These are phyloP conservation scores for Erythrocebus patas DNA, from an alignment of 2,113 vertebrate genomes.

Conservation along the genomic window DNA sequence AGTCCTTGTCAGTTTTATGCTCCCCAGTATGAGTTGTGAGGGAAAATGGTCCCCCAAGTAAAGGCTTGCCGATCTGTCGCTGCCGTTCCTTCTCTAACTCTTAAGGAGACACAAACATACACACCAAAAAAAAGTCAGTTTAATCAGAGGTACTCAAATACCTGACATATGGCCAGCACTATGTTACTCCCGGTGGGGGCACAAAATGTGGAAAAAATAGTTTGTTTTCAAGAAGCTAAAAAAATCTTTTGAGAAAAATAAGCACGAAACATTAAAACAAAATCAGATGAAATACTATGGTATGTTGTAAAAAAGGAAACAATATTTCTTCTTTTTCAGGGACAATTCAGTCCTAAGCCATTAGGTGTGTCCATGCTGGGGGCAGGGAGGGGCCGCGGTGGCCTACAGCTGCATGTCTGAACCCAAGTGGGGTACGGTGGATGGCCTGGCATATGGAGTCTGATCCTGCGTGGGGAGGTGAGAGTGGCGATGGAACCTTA, in stretches of 20 bases:
- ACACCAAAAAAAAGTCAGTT: neutral
- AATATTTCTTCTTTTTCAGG: neutral
- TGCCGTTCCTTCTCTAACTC: constrained; percentile 90
- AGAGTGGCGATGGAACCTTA: neutral
- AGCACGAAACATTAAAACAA: neutral
- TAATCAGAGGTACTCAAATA: neutral
- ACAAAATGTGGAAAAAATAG: neutral
- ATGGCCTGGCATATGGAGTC: neutral
- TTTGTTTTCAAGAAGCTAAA: constrained; percentile 6
- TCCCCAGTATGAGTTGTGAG: constrained; percentile 90
- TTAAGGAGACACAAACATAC: constrained; percentile 71
- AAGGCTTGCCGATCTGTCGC: constrained; percentile 89
- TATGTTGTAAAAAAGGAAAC: neutral
- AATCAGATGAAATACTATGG: neutral
- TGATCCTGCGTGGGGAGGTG: neutral
- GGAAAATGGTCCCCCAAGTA: constrained; percentile 94
- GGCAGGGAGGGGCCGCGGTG: too few species aligned
- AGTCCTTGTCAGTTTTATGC: constrained; percentile 88
- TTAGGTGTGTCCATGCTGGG: too few species aligned
- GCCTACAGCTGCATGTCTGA: neutral
- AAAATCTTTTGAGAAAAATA: constrained; percentile 23
- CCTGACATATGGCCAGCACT: neutral
- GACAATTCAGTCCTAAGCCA: neutral
- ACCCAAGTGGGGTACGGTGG: neutral
- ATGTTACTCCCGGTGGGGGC: too few species aligned